These are phyloP conservation scores for Poecilus cupreus DNA, from an alignment of 2,888 invertebrate genomes.

Conservation along the genomic window DNA sequence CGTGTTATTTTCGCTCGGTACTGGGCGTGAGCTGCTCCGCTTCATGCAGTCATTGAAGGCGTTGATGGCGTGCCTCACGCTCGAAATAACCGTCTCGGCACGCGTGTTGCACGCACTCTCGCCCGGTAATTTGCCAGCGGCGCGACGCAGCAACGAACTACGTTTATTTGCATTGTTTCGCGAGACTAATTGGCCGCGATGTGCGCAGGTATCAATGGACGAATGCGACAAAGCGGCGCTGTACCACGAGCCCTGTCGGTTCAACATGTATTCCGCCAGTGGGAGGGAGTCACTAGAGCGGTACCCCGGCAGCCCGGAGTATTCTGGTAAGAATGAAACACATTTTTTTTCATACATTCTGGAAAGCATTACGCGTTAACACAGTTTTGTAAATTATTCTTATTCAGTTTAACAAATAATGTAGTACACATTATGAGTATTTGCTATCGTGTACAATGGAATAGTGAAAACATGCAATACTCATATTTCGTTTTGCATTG, in stretches of 20 bases:
- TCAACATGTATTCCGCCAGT: constrained; percentile 53
- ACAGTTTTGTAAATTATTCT: no score
- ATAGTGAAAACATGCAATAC: no score
- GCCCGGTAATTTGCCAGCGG: constrained; percentile 8
- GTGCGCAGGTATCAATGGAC: constrained; percentile 55
- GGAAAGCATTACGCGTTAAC: no score
- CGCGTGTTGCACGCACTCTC: not conserved
- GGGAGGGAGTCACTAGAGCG: constrained; percentile 61
- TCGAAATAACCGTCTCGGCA: not conserved
- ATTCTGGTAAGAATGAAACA: constrained; percentile 65
- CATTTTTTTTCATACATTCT: no score
- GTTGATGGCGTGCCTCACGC: not conserved
- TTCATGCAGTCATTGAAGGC: no score
- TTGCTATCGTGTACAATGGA: no score
- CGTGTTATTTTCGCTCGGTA: constrained; percentile 51
- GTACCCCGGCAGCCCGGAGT: constrained; percentile 68
- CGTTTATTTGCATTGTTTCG: constrained; percentile 37
- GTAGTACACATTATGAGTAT: no score
- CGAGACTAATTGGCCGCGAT: constrained; percentile 45
- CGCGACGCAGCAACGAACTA: not conserved
- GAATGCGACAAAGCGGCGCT: constrained; percentile 71
- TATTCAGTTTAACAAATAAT: no score
- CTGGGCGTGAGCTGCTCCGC: no score
- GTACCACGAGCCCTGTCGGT: constrained; percentile 69
- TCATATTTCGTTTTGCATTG: no score